These are phyloP conservation scores for Schlechtendalia chinensis DNA, from an alignment of 1,140 invertebrate species.

Conservation along the genomic window DNA sequence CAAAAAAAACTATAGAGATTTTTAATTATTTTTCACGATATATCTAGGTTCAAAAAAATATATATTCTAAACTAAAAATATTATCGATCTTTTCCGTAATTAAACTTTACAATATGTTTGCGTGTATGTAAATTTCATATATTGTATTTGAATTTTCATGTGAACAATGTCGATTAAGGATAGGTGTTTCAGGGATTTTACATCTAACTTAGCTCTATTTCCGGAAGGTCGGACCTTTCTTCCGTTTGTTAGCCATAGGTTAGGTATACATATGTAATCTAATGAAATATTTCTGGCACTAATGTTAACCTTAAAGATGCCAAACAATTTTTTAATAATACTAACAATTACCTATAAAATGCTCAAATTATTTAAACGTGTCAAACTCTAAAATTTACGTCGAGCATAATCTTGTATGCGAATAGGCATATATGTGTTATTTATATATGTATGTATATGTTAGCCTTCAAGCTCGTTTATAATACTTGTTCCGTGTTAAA, in stretches of 20 bases:
- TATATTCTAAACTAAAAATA: too few relatives aligned
- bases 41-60: too few relatives aligned
- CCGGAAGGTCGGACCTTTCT: slow-evolving; percentile 45
- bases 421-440: background rate
- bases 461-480: background rate
- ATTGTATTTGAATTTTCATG: background rate
- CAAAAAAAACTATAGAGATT: too few relatives aligned
- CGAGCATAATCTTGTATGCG: background rate
- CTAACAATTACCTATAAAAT: slow-evolving; percentile 23
- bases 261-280: background rate
- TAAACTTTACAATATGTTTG: too few relatives aligned
- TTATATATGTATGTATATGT: background rate
- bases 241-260: slow-evolving; percentile 31
- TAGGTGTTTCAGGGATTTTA: slow-evolving; percentile 33
- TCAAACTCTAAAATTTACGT: slow-evolving; percentile 11
- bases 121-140: background rate
- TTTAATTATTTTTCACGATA: too few relatives aligned
- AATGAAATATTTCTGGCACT: slow-evolving; percentile 46
- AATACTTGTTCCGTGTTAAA: background rate
- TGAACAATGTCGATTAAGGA: slow-evolving; percentile 15
- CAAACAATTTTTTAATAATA: slow-evolving; percentile 7
- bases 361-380: slow-evolving; percentile 7
- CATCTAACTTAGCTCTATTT: slow-evolving; percentile 38
- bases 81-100: too few relatives aligned
- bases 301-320: slow-evolving; percentile 29